Evolutionary conservation across 2,888 invertebrate species (phyloP), one percentile per base, ranked within the genome.

Genomic region (Harpagoxenus sublaevis): DNA sequence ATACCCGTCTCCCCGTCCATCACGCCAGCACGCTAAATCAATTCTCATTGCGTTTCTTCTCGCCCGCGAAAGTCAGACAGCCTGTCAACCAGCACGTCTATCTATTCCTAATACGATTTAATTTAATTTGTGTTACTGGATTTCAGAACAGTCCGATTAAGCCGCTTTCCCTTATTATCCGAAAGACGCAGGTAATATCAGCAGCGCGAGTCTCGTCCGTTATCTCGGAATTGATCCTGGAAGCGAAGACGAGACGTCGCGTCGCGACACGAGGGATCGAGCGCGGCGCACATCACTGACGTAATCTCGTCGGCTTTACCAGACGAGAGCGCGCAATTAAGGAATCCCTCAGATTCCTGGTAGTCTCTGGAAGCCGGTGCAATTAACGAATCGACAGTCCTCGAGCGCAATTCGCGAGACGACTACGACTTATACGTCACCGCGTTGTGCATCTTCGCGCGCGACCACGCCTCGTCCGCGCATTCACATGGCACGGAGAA

Each of bases 361-460:
- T 94, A 93, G 90, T 91, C 91, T 87, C 83, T 87, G 87, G 77
- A 87, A 83, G 87, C 83, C 86, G 87, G 90, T 89, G 92, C 93
- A 94, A 94, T 94, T 94, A 94, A 91, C 92, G 92, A 94, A 94
- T 94, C 94, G 94, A 94, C 94, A 92, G 90, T 90, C 92, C 92
- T 91, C 92, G 90, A 73, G 86, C 60, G 83, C 89, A 90, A 92
- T 92, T 87, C 83, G 91, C 89, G 88, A 89, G 90, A 86, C 31
- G 81, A 23, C 23, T 23, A 23, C 23, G 23, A 23, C 86, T 88
- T n/a, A n/a, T n/a, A 82, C 90, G 91, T 91, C 92, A 89, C 65
- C 87, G 82, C 87, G 82, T 28, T 57, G 66, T 42, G 65, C 62
- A 53, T 81, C 79, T 31, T 35, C 35, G 35, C 12, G 66, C 82